Conservation (phyloP, 2,888 invertebrate genomes). For the Harmothoe impar region DNA sequence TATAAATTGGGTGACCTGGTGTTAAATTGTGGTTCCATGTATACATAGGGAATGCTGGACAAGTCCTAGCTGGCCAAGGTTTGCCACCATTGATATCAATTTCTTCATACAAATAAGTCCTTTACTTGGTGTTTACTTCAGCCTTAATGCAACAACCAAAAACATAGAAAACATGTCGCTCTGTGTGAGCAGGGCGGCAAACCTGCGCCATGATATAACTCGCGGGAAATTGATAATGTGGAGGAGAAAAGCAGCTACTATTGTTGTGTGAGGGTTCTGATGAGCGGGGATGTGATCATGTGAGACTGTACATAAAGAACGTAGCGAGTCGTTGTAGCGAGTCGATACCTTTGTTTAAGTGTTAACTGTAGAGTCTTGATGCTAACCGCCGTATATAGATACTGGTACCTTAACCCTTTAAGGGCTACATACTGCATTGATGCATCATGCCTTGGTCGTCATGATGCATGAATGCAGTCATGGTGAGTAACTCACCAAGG, state of each 20-base stretch:
- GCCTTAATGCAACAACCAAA: not conserved
- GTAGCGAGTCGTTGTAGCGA: not conserved
- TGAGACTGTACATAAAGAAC: not conserved
- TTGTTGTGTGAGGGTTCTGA: not conserved
- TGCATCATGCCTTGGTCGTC: too few relatives aligned
- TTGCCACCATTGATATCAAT: too few relatives aligned
- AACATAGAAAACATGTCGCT: too few relatives aligned
- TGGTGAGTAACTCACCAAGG: too few relatives aligned
- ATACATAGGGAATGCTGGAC: not conserved
- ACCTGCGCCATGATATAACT: too few relatives aligned
- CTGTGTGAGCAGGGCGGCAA: too few relatives aligned
- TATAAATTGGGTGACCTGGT: not conserved
- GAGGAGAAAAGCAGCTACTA: too few relatives aligned
- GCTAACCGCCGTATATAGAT: too few relatives aligned
- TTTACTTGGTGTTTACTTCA: not conserved
- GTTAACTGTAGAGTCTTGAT: not conserved
- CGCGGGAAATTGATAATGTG: too few relatives aligned
- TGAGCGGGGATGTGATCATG: not conserved
- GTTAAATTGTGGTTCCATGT: not conserved
- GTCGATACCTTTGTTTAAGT: not conserved
- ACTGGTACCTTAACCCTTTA: too few relatives aligned
- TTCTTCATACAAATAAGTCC: not conserved
- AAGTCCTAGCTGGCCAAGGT: not conserved
- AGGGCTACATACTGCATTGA: too few relatives aligned
- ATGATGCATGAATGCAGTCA: too few relatives aligned